Evolutionary conservation across 64 coral and sea anemone genomes (phyloP).

Genomic region (Pachyseris speciosa): DNA sequence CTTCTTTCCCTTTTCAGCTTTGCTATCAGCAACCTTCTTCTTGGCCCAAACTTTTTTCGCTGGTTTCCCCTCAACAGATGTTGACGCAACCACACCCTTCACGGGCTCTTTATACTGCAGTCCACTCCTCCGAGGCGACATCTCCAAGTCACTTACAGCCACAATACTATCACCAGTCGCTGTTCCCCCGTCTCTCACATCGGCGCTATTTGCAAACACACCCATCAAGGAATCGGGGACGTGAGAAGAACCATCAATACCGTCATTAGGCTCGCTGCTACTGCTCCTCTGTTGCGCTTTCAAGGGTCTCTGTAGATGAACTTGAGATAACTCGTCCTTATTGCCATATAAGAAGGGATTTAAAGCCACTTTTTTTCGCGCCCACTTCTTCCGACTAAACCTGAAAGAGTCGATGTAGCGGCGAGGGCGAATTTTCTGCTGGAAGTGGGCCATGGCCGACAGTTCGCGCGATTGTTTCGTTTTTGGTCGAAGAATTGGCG

Average conservation of each 20-base stretch:
- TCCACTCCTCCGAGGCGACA: not conserved
- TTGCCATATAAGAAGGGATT: slow-evolving; percentile 57
- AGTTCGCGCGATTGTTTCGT: slow-evolving; percentile 38
- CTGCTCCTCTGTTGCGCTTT: not conserved
- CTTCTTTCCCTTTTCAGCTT: slow-evolving; percentile 16
- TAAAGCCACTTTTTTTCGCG: slow-evolving; percentile 43
- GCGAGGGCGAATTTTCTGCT: slow-evolving; percentile 47
- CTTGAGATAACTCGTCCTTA: not conserved
- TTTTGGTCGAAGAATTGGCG: slow-evolving; percentile 60
- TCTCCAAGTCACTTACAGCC: not conserved
- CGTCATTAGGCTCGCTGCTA: not conserved
- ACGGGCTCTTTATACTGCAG: not conserved
- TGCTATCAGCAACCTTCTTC: slow-evolving; percentile 13
- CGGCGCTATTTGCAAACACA: not conserved
- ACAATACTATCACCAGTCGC: not conserved
- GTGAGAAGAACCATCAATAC: not conserved
- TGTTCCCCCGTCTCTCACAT: not conserved
- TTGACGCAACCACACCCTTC: not conserved
- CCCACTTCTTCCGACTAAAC: slow-evolving; percentile 42
- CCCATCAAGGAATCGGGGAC: not conserved
- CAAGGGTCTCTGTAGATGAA: not conserved
- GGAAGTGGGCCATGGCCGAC: not conserved
- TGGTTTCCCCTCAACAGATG: not conserved
- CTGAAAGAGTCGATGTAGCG: slow-evolving; percentile 35
- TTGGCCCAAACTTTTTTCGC: slow-evolving; percentile 24